Percentiles rank a stretch among this genome's conserved stretches.
Evolutionary conservation across 2,888 invertebrate species (phyloP).

Genomic region (Punctoribates punctum): DNA sequence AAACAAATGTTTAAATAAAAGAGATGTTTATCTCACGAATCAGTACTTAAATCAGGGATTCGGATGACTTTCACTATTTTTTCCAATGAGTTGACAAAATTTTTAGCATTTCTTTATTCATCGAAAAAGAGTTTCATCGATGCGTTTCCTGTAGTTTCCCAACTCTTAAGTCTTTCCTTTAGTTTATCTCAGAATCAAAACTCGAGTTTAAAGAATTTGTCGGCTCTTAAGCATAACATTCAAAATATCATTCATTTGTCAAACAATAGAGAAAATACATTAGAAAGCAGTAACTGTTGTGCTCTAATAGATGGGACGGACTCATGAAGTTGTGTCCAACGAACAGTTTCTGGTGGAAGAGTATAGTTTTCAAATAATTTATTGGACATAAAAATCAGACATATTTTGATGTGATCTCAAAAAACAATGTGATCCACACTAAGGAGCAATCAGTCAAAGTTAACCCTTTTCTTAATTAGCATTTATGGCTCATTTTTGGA

Average conservation of each 20-base stretch:
- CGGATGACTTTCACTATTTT: constrained; percentile 21
- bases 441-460: constrained; percentile 32
- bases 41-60: background rate
- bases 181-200: too few species aligned
- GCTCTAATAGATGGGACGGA: too few species aligned
- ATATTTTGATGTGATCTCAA: constrained; percentile 29
- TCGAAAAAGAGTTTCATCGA: background rate
- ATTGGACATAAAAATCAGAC: background rate
- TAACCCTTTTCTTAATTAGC: constrained; percentile 10
- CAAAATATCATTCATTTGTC: too few species aligned
- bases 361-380: background rate
- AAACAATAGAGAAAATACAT: too few species aligned
- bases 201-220: too few species aligned
- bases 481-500: constrained; percentile 9
- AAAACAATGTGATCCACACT: constrained; percentile 8
- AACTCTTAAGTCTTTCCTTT: too few species aligned
- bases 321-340: too few species aligned
- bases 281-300: too few species aligned
- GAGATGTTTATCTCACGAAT: background rate
- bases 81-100: background rate
- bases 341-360: background rate
- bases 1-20: too few species aligned
- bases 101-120: background rate
- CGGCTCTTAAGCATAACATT: too few species aligned
- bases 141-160: too few species aligned